Conservation (phyloP, 1,140 invertebrate genomes). For the Hylyphantes graminicola region DNA sequence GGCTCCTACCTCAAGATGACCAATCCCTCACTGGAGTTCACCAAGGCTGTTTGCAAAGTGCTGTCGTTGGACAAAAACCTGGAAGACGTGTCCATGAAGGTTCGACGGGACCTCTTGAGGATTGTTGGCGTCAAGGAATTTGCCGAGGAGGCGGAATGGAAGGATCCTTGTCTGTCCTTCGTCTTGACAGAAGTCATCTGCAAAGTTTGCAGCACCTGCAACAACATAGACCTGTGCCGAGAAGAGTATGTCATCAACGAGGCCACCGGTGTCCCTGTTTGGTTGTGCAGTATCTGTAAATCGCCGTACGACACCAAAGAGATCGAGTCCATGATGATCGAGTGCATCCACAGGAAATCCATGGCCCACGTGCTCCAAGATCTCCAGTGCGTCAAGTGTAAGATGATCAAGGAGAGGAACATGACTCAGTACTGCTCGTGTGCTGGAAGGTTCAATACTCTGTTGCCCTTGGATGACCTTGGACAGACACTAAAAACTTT, state of each 20-base stretch:
- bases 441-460: constrained; percentile 79
- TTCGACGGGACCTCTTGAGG: constrained; percentile 85
- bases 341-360: constrained; percentile 85
- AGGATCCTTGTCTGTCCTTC: constrained; percentile 86
- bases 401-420: constrained; percentile 84
- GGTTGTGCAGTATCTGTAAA: constrained; percentile 88
- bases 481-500: constrained; percentile 44
- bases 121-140: constrained; percentile 90
- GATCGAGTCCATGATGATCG: constrained; percentile 87
- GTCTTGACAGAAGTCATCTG: constrained; percentile 93
- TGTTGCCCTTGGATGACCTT: constrained; percentile 65
- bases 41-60: constrained; percentile 89
- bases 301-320: constrained; percentile 86
- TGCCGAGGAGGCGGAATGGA: constrained; percentile 83
- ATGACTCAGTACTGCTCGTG: constrained; percentile 80
- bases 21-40: constrained; percentile 88
- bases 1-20: constrained; percentile 72
- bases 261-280: constrained; percentile 75
- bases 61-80: constrained; percentile 76
- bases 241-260: constrained; percentile 78
- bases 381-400: constrained; percentile 87
- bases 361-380: constrained; percentile 95
- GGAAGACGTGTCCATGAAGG: constrained; percentile 74
- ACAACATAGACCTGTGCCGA: constrained; percentile 92
- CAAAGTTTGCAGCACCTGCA: constrained; percentile 90